Evolutionary conservation across 2,113 vertebrate species (phyloP).

Genomic region (Thryonomys swinderianus): DNA sequence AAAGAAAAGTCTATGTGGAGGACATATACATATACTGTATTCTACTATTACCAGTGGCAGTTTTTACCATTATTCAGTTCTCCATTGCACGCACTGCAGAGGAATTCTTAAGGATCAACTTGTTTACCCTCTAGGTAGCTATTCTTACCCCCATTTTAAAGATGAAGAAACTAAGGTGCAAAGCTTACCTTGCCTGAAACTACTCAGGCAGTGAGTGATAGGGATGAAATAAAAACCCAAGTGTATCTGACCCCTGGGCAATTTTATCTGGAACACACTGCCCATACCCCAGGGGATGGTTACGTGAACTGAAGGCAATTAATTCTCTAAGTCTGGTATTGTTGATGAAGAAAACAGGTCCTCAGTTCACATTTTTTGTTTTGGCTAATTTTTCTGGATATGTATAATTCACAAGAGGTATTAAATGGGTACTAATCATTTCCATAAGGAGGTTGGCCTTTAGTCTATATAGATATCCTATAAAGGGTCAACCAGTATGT

Average conservation of each 20-base stretch:
- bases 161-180: background rate
- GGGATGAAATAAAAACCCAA: background rate
- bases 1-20: background rate
- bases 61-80: fast-evolving
- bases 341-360: background rate
- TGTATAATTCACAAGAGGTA: background rate
- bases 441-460: background rate
- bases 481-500: background rate
- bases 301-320: background rate
- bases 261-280: background rate
- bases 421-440: background rate
- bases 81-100: background rate
- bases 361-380: background rate
- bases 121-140: background rate
- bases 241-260: background rate
- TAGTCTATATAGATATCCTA: background rate
- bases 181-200: background rate
- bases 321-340: background rate
- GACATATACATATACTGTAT: background rate
- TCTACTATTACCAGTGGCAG: too few relatives aligned
- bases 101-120: background rate
- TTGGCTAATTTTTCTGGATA: background rate
- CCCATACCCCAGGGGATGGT: background rate
- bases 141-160: background rate
- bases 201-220: background rate